Evolutionary conservation across 2,888 invertebrate species (phyloP).

Genomic region (Lucinisca nassula): DNA sequence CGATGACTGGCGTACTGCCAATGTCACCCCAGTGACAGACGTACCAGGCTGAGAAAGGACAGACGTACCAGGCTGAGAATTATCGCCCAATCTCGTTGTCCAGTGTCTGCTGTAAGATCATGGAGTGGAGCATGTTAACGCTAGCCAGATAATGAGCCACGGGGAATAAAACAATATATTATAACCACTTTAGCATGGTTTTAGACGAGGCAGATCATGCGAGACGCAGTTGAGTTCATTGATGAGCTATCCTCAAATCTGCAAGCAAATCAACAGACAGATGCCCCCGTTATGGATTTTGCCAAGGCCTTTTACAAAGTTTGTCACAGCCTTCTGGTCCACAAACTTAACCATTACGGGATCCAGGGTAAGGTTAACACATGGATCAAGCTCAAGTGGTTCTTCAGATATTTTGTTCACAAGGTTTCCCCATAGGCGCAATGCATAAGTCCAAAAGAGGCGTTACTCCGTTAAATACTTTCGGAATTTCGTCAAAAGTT

Average conservation of each 20-base stretch:
- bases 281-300: slow-evolving; percentile 14
- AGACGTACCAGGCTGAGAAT: background rate
- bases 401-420: no score
- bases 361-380: slow-evolving; percentile 8
- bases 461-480: no score
- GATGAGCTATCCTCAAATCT: slow-evolving; percentile 6
- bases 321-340: slow-evolving; percentile 7
- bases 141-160: background rate
- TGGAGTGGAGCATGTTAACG: no score
- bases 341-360: slow-evolving; percentile 39
- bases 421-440: no score
- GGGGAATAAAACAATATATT: background rate
- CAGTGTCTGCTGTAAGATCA: slow-evolving; percentile 13
- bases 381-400: no score
- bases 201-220: background rate
- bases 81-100: slow-evolving; percentile 1
- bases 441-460: no score
- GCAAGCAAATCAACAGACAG: background rate
- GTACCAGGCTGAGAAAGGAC: slow-evolving; percentile 4
- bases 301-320: no score
- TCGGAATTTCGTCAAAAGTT: no score
- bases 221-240: background rate
- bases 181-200: slow-evolving; percentile 4
- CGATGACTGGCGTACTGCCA: slow-evolving; percentile 5
- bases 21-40: no score